phyloP scores from a whole-genome alignment of 2,113 vertebrate species.

The Atherinomorus stipes region DNA sequence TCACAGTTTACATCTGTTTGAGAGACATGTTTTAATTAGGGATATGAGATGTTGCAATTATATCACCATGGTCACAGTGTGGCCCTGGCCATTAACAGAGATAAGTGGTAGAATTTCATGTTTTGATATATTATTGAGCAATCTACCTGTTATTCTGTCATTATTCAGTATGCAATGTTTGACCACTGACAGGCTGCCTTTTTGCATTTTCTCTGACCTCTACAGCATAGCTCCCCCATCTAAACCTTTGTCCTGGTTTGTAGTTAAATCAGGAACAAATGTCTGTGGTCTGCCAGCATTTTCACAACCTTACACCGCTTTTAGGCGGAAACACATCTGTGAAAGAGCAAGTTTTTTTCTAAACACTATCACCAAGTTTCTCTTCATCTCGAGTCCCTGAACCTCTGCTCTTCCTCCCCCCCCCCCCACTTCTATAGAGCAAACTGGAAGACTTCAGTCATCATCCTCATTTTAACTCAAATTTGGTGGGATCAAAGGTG shows the following conservation, averaged over 20 bases:
- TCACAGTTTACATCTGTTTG: constrained; percentile 74
- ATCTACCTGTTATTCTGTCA: constrained; percentile 58
- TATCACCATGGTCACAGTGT: constrained; percentile 34
- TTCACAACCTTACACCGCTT: constrained; percentile 9
- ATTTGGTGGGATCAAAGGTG: constrained; percentile 84
- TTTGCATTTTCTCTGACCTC: constrained; percentile 26
- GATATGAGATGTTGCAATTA: constrained; percentile 74
- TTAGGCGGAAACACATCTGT: constrained; percentile 12
- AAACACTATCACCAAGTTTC: constrained; percentile 53
- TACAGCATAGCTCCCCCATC: not conserved
- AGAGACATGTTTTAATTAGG: constrained; percentile 76
- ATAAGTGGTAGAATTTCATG: constrained; percentile 61
- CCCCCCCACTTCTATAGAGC: constrained; percentile 45
- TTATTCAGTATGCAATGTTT: constrained; percentile 14
- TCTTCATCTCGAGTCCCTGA: constrained; percentile 59
- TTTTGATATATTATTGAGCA: constrained; percentile 57
- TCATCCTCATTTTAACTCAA: constrained; percentile 81
- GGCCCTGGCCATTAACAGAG: constrained; percentile 59
- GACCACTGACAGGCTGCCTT: constrained; percentile 16
- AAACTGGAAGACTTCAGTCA: constrained; percentile 85
- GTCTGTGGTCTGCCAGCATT: not conserved
- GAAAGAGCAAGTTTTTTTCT: constrained; percentile 1
- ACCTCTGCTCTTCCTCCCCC: constrained; percentile 63
- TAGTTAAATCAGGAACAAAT: constrained; percentile 11
- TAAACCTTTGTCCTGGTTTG: constrained; percentile 20